Percentiles rank a stretch among this genome's conserved stretches.
These are phyloP conservation scores for Netelia inedita DNA, from an alignment of 2,888 invertebrate species.

Conservation along the genomic window DNA sequence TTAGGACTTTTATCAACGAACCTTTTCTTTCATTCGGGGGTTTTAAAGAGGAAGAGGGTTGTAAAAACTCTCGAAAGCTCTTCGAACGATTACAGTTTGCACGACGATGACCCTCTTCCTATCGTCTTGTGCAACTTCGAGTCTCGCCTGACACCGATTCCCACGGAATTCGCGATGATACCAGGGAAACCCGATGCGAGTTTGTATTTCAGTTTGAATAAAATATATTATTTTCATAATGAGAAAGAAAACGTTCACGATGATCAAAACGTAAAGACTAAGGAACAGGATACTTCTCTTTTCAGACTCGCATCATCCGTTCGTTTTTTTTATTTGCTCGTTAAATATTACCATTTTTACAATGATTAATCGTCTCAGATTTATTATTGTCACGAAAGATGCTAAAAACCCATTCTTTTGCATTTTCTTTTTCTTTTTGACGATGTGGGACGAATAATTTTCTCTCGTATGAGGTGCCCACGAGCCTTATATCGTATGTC, in stretches of 20 bases:
- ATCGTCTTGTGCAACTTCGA: slow-evolving; percentile 20
- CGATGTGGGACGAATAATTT: slow-evolving; percentile 32
- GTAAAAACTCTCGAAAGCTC: not conserved
- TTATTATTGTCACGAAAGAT: not conserved
- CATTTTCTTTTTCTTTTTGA: slow-evolving; percentile 46
- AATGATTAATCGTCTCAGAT: not conserved
- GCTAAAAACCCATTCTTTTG: not conserved
- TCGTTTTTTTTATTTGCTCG: not conserved
- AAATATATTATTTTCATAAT: slow-evolving; percentile 38
- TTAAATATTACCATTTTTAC: not conserved
- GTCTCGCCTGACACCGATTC: slow-evolving; percentile 41
- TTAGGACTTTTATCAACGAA: slow-evolving; percentile 1
- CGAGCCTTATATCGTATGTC: not conserved
- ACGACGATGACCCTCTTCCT: not conserved
- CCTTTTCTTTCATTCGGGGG: not conserved
- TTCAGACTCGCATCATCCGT: not conserved
- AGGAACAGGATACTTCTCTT: slow-evolving; percentile 5
- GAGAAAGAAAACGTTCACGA: slow-evolving; percentile 15
- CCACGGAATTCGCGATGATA: slow-evolving; percentile 40
- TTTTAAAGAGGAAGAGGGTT: not conserved
- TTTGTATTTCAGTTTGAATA: slow-evolving; percentile 45
- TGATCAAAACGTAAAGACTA: not conserved
- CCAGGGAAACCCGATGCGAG: slow-evolving; percentile 37
- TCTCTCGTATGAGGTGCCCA: slow-evolving; percentile 2
- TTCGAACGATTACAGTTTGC: not conserved